Percentiles rank a stretch among this genome's conserved stretches.
phyloP scores from a whole-genome alignment of 2,113 vertebrate genomes.

The Plecotus auritus region DNA sequence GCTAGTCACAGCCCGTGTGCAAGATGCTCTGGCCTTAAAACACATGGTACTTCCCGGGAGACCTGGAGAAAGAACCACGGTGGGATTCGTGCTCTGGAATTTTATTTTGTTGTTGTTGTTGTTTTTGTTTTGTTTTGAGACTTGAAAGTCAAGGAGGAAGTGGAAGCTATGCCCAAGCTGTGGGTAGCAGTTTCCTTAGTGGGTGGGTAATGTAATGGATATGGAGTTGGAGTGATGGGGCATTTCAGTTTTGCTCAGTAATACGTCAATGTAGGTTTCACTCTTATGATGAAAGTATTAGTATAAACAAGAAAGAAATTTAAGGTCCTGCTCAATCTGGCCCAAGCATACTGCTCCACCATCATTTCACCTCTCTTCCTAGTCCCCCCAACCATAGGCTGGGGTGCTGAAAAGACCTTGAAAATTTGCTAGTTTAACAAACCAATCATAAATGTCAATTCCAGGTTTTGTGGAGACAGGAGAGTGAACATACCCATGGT shows the following conservation, averaged over 20 bases:
- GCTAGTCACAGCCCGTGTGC: fast-evolving
- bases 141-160: neutral
- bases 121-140: neutral
- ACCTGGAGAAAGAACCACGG: neutral
- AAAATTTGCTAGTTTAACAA: neutral
- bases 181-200: neutral
- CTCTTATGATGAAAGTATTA: neutral
- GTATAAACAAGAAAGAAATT: neutral
- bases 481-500: neutral
- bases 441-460: neutral
- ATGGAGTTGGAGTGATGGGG: neutral
- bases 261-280: neutral
- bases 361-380: neutral
- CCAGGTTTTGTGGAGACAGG: neutral
- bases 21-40: neutral
- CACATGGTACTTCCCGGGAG: neutral
- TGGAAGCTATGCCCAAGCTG: neutral
- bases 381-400: neutral
- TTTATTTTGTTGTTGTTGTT: neutral
- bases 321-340: neutral
- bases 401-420: neutral
- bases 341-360: neutral
- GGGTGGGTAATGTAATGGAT: neutral
- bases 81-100: neutral
- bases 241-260: neutral